Base-by-base conservation (phyloP, 2,888 invertebrate genomes). In the Encarsia formosa region DNA sequence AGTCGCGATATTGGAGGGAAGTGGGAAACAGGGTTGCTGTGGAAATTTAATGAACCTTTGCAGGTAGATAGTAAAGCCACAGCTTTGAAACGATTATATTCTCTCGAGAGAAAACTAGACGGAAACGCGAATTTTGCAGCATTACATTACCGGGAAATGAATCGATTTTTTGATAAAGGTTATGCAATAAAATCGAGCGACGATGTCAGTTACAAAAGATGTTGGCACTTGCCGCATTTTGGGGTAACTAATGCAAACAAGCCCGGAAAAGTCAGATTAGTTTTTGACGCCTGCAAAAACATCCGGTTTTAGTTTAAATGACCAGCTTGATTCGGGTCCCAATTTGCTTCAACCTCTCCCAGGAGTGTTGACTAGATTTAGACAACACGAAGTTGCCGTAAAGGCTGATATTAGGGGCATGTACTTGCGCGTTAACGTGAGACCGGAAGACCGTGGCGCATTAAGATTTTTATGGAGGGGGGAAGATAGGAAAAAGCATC, bases 71-170 rank as follows among this genome's bases (percentile, higher is more conserved):
- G 5, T 11, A 1, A 15, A 5, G 2, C 20, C 20, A 38, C 29
- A 1, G 37, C 31, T 1, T 11, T 34, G n/a, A 34, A 24, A 23
- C 15, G 44, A 34, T n/a, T 37, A 6, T 31, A 2, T 18, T 11
- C 35, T 8, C 16, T 31, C 11, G 46, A 46, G 11, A 15, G 24
- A 31, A 32, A 35, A 15, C 6, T 46, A 1, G 39, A 46, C 16
- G 19, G 22, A 15, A 22, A 39, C 3, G 3, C 2, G 19, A 13
- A 3, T 1, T 46, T 34, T 16, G 38, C 31, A 6, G 6, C 13
- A 2, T 15, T 29, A n/a, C 45, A 51, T 26, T 45, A 45, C n/a
- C 18, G 5, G 11, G 51, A 51, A 13, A 51, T 51, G 40, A 11
- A 51, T 4, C 34, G n/a, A n/a, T n/a, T n/a, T n/a, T n/a, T n/a